These are phyloP conservation scores for Lycodopsis pacificus DNA, from an alignment of 2,797 vertebrate species.

Conservation along the genomic window DNA sequence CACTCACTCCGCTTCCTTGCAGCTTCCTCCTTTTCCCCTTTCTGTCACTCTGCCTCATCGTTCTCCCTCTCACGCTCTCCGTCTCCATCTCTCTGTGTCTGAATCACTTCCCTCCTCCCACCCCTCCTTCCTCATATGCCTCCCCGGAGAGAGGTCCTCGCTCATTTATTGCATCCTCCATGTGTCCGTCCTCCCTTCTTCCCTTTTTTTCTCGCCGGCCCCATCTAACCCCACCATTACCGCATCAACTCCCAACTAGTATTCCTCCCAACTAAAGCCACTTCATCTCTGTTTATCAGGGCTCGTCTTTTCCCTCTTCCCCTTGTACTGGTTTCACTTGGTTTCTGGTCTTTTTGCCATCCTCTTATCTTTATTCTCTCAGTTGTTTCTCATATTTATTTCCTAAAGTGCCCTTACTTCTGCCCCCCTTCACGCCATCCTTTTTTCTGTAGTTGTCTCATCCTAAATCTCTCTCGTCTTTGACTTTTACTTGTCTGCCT, in stretches of 20 bases:
- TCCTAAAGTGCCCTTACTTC: constrained; percentile 33
- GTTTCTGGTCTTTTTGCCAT: constrained; percentile 18
- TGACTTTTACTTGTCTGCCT: constrained; percentile 13
- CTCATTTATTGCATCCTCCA: constrained; percentile 51
- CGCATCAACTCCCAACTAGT: constrained; percentile 12
- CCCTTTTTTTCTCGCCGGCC: not conserved
- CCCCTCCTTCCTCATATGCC: not conserved
- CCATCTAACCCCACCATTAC: constrained; percentile 37
- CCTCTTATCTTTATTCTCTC: constrained; percentile 46
- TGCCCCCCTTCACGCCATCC: constrained; percentile 24
- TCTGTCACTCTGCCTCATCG: constrained; percentile 25
- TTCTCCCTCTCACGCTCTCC: constrained; percentile 26
- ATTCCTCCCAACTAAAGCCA: constrained; percentile 31
- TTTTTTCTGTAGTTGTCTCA: constrained; percentile 21
- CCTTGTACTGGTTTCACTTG: constrained; percentile 2
- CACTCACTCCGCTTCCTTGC: constrained; percentile 19
- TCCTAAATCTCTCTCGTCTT: not conserved
- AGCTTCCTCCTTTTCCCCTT: constrained; percentile 9
- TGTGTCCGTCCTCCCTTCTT: constrained; percentile 29
- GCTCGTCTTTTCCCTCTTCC: constrained; percentile 8
- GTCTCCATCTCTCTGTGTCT: constrained; percentile 28
- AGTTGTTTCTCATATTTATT: constrained; percentile 37
- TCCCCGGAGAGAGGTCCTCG: constrained; percentile 26
- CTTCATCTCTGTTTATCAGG: constrained; percentile 58
- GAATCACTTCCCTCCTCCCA: constrained; percentile 22